These are phyloP conservation scores for Pterostichus niger DNA, from an alignment of 2,888 invertebrate genomes.

Conservation along the genomic window DNA sequence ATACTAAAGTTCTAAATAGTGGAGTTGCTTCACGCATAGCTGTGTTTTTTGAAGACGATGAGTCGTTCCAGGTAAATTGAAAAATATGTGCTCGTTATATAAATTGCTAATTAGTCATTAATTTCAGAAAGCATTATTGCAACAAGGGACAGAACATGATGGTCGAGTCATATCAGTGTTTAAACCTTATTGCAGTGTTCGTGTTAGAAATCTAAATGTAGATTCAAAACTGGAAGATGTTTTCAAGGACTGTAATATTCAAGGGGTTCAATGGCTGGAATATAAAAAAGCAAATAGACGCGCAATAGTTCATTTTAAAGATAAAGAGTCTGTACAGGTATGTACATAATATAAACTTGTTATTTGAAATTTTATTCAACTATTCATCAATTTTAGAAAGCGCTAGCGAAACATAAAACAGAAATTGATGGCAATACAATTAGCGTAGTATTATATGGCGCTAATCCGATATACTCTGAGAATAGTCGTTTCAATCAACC, in stretches of 20 bases:
- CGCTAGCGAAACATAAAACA: constrained; percentile 76
- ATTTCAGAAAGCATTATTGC: neutral
- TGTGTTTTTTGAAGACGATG: neutral
- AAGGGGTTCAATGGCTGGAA: no score
- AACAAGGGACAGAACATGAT: neutral
- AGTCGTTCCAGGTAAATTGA: neutral
- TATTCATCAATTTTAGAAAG: constrained; percentile 75
- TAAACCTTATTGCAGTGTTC: neutral
- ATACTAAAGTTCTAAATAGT: neutral
- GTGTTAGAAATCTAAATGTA: neutral
- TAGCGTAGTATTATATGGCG: neutral
- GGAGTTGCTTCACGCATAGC: no score
- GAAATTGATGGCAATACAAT: constrained; percentile 71
- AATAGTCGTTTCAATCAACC: no score
- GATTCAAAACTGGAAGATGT: neutral
- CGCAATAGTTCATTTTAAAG: neutral
- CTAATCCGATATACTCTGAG: no score
- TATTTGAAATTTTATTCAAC: neutral
- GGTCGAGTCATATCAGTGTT: neutral
- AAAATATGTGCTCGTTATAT: no score
- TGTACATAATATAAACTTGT: no score
- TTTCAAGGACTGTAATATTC: neutral
- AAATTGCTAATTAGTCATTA: no score
- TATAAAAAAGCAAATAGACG: neutral
- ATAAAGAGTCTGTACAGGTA: neutral